Conservation (phyloP, 1,140 invertebrate genomes). For the Lutraria rhynchaena region DNA sequence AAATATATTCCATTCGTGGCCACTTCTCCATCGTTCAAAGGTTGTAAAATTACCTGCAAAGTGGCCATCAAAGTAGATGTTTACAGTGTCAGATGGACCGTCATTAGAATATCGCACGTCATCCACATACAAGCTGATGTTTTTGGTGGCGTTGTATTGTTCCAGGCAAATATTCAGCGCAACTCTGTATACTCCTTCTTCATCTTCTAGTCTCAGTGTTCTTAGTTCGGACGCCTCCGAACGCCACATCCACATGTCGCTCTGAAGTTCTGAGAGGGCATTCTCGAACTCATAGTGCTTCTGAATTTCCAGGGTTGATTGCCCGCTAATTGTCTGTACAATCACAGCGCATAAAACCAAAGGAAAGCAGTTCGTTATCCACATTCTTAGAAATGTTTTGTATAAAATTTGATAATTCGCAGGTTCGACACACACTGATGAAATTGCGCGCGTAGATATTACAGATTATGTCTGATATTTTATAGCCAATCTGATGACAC, state of each 20-base stretch:
- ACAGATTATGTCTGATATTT: too few relatives aligned
- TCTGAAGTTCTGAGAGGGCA: conserved; percentile 2
- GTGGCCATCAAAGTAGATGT: conserved; percentile 11
- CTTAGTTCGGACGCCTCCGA: conserved; percentile 37
- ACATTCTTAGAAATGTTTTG: too few relatives aligned
- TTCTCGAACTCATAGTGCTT: conserved; percentile 53
- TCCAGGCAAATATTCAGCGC: conserved; percentile 7
- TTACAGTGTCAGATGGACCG: conserved; percentile 14
- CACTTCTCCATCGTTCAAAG: conserved; percentile 47
- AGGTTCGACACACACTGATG: too few relatives aligned
- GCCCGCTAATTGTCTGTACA: too few relatives aligned
- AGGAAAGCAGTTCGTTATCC: too few relatives aligned
- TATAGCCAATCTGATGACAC: too few relatives aligned
- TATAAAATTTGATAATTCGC: too few relatives aligned
- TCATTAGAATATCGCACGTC: conserved; percentile 50
- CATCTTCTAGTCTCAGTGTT: conserved; percentile 22
- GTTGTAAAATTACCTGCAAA: conserved; percentile 29
- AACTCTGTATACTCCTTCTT: neutral
- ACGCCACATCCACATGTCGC: conserved; percentile 39
- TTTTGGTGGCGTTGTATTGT: neutral
- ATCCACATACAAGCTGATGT: conserved; percentile 32
- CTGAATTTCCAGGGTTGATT: conserved; percentile 21
- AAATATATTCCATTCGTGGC: conserved; percentile 53
- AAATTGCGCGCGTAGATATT: too few relatives aligned
- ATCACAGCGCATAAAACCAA: too few relatives aligned